Conservation (phyloP, 2,113 vertebrate species). For the Heterocephalus glaber region DNA sequence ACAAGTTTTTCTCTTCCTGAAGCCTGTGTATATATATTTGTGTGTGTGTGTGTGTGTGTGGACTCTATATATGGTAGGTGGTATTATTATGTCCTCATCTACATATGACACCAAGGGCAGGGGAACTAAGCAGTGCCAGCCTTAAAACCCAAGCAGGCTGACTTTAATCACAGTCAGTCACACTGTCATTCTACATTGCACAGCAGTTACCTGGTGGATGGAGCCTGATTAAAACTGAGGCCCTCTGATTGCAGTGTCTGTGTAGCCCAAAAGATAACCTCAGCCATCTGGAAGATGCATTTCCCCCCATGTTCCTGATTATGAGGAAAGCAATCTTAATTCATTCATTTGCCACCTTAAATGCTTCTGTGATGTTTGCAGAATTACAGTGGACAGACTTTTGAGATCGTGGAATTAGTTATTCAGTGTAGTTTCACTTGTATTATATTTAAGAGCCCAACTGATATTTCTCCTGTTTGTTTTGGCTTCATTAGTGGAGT, state of each 20-base stretch:
- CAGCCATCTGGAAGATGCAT: background rate
- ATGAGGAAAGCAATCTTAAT: background rate
- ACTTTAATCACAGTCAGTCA: background rate
- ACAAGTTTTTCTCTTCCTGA: too few species aligned
- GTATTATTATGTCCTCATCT: background rate
- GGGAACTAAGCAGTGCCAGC: background rate
- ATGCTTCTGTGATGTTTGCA: constrained; percentile 21
- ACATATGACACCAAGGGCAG: too few species aligned
- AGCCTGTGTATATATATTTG: too few species aligned
- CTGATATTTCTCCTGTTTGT: constrained; percentile 33
- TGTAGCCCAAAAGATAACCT: background rate
- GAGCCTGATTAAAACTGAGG: background rate
- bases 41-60: too few species aligned
- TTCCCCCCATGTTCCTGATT: background rate
- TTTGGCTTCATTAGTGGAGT: constrained; percentile 27
- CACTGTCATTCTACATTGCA: background rate
- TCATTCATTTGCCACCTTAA: constrained; percentile 12
- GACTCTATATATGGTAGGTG: background rate
- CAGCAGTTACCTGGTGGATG: background rate
- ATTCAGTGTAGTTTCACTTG: background rate
- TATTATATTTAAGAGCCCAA: constrained; percentile 27
- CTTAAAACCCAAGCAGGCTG: background rate
- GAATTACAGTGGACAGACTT: constrained; percentile 21
- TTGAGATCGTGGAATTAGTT: constrained; percentile 8
- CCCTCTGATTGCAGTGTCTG: background rate